Evolutionary conservation across 2,113 vertebrate genomes (phyloP).

Genomic region (Barbus barbus): DNA sequence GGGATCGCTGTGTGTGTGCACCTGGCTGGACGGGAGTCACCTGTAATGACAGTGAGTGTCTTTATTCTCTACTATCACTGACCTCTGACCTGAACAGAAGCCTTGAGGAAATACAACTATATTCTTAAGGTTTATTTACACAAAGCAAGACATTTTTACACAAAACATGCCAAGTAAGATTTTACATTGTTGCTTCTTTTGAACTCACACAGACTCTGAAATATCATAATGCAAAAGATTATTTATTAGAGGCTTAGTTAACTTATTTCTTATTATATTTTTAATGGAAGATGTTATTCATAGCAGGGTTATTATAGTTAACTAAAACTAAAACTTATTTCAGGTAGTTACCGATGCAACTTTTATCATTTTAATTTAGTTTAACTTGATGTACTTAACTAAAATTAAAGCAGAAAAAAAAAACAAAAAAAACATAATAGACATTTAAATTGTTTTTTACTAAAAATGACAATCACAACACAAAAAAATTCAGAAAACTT

Average conservation of each 20-base stretch:
- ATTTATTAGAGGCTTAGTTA: neutral
- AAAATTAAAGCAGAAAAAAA: too few species aligned
- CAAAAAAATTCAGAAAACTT: neutral
- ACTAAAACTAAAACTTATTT: too few species aligned
- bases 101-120: neutral
- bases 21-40: constrained; percentile 75
- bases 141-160: neutral
- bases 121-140: neutral
- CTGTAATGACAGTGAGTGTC: constrained; percentile 81
- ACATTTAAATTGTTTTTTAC: too few species aligned
- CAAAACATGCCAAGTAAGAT: too few species aligned
- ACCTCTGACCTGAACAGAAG: neutral
- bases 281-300: too few species aligned
- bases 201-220: too few species aligned
- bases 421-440: too few species aligned
- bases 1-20: constrained; percentile 70
- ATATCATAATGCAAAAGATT: neutral
- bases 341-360: too few species aligned
- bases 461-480: neutral
- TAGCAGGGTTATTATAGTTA: too few species aligned
- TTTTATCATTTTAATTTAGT: too few species aligned
- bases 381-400: too few species aligned
- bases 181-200: too few species aligned
- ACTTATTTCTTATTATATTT: neutral
- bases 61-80: neutral